A percentile compares a stretch with the other conserved stretches of the same genome.
phyloP scores from a whole-genome alignment of 2,797 vertebrate genomes.

The Orestias chungarensis region DNA sequence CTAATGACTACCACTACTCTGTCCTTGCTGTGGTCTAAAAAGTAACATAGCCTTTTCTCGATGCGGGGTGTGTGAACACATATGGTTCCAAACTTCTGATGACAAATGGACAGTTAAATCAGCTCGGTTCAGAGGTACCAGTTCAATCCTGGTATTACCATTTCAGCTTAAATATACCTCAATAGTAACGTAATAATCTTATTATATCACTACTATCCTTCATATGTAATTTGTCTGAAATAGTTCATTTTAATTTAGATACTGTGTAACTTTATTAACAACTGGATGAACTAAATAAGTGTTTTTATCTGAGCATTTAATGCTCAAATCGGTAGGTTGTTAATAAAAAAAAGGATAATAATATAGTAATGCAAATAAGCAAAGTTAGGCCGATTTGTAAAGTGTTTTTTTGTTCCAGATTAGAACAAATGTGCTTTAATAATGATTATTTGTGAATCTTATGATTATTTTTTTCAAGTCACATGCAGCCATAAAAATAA shows the following conservation, averaged over 20 bases:
- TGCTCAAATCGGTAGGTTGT: too few relatives aligned
- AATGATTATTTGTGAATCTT: constrained; percentile 7
- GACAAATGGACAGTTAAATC: not conserved
- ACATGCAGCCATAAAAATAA: not conserved
- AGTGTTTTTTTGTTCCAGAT: not conserved
- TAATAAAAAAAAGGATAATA: not conserved
- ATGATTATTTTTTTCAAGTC: not conserved
- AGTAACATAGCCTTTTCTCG: not conserved
- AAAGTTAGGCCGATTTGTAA: not conserved
- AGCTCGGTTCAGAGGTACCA: not conserved
- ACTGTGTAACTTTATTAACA: too few relatives aligned
- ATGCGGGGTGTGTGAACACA: not conserved
- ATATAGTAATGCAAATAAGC: not conserved
- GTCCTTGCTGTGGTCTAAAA: not conserved
- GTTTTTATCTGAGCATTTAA: too few relatives aligned
- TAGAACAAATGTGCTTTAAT: not conserved
- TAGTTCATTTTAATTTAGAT: too few relatives aligned
- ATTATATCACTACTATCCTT: too few relatives aligned
- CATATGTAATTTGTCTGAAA: too few relatives aligned
- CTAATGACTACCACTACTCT: constrained; percentile 3
- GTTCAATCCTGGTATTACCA: not conserved
- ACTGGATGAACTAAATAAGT: too few relatives aligned
- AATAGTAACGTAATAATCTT: too few relatives aligned
- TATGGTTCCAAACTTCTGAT: not conserved
- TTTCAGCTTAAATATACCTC: not conserved